Conservation (phyloP, 2,888 invertebrate species). For the Agrotis ipsilon region DNA sequence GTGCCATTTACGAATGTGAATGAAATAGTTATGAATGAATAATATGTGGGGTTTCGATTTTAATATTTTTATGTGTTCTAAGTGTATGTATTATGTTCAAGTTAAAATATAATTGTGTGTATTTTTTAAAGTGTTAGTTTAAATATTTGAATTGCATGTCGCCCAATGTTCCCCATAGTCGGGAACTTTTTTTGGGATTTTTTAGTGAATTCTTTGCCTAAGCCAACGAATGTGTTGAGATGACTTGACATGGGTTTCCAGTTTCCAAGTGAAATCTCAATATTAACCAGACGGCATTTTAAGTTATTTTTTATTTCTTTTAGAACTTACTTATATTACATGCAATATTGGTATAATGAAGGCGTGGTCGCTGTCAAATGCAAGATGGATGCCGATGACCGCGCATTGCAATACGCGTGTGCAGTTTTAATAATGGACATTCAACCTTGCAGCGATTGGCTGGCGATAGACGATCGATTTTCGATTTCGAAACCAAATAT, state of each 20-base stretch:
- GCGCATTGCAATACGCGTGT: constrained; percentile 27
- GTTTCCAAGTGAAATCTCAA: background rate
- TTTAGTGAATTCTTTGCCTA: background rate
- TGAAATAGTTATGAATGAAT: constrained; percentile 1
- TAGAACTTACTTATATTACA: background rate
- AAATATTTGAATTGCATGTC: background rate
- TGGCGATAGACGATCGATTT: constrained; percentile 1
- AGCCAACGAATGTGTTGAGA: background rate
- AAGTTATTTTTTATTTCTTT: too few species aligned
- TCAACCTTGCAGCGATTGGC: constrained; percentile 23
- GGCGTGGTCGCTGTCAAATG: constrained; percentile 20
- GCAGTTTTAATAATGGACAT: constrained; percentile 13
- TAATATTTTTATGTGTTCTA: too few species aligned
- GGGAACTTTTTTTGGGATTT: background rate
- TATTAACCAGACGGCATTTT: background rate
- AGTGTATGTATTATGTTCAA: too few species aligned
- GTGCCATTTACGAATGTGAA: background rate
- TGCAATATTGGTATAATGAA: constrained; percentile 1
- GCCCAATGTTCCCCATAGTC: background rate
- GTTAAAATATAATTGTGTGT: background rate
- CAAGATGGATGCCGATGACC: constrained; percentile 25
- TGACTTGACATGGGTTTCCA: background rate
- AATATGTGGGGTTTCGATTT: background rate
- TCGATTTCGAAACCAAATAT: background rate
- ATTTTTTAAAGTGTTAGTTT: background rate